Conservation (phyloP, 2,113 vertebrate species). For the Dasyornis broadbenti region DNA sequence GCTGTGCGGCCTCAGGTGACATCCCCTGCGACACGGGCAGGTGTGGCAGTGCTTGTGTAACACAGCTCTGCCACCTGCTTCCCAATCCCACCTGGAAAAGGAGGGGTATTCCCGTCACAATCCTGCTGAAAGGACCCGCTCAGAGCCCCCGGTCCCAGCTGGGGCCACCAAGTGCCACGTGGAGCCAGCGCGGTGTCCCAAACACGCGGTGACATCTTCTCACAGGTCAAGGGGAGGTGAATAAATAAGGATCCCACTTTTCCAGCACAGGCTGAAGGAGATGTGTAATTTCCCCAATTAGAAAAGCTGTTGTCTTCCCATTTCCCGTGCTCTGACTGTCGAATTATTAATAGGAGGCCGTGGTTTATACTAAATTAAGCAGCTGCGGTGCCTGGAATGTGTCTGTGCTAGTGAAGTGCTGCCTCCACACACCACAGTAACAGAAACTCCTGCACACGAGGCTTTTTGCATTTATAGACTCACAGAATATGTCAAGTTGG, state of each 20-base stretch:
- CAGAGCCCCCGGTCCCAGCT: neutral
- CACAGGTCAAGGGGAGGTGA: neutral
- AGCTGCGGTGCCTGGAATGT: neutral
- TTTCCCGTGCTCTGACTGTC: rapidly evolving
- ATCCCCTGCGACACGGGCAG: neutral
- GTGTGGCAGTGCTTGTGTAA: neutral
- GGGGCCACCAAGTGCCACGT: neutral
- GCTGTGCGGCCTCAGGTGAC: neutral
- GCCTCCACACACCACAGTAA: neutral
- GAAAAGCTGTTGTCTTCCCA: neutral
- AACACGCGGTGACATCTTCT: rapidly evolving
- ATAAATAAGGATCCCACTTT: neutral
- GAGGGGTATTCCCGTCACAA: rapidly evolving
- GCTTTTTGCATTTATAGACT: neutral
- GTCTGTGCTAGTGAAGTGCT: neutral
- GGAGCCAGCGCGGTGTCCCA: neutral
- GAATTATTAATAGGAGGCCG: neutral
- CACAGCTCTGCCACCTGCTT: no score
- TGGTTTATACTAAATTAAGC: neutral
- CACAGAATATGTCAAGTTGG: neutral
- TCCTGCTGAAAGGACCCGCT: neutral
- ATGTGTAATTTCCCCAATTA: neutral
- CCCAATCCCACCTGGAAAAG: neutral
- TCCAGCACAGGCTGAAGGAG: neutral
- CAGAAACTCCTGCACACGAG: neutral